Evolutionary conservation across 2,113 vertebrate genomes (phyloP).

Genomic region (Okapia johnstoni): DNA sequence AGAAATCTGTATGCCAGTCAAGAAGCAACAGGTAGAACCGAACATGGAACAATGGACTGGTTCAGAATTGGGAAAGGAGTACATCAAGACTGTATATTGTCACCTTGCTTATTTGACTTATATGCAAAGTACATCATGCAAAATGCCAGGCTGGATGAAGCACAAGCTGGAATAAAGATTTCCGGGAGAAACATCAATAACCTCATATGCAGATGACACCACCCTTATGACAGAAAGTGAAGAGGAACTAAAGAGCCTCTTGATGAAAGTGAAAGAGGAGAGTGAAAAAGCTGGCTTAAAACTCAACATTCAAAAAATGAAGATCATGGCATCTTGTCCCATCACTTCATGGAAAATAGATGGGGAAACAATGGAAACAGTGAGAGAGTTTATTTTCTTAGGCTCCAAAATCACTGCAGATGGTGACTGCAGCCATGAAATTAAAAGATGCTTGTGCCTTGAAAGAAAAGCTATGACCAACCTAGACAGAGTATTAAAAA

Average conservation of each 20-base stretch:
- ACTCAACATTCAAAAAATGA: neutral
- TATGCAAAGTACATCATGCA: neutral
- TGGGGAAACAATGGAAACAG: neutral
- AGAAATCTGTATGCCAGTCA: neutral
- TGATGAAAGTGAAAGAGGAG: neutral
- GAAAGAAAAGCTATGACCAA: neutral
- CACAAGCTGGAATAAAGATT: neutral
- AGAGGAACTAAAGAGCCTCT: neutral
- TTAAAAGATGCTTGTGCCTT: neutral
- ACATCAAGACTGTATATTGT: neutral
- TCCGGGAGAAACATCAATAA: neutral
- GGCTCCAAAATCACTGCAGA: neutral
- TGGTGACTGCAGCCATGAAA: neutral
- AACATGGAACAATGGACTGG: neutral
- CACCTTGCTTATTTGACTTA: neutral
- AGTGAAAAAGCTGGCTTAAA: neutral
- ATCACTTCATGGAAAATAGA: neutral
- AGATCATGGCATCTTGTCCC: neutral
- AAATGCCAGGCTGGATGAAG: neutral
- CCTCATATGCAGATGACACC: neutral
- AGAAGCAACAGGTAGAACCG: neutral
- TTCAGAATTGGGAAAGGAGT: neutral
- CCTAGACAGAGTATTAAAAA: neutral
- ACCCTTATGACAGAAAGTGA: neutral
- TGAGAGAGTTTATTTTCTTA: neutral